phyloP scores from a whole-genome alignment of 2,888 invertebrate genomes.

The Drosophila tripunctata region DNA sequence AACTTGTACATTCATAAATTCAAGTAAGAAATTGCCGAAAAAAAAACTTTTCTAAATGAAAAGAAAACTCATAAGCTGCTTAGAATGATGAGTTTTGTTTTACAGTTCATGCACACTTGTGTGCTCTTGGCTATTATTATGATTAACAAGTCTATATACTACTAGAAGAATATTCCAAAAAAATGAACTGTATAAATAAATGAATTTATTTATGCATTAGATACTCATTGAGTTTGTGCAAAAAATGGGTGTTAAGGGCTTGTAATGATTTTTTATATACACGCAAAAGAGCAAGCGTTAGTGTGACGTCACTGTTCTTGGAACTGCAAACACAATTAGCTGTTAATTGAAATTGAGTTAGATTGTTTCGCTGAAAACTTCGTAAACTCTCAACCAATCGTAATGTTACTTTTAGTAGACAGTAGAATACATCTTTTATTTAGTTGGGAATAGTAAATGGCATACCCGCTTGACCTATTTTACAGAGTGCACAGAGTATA shows the following conservation, averaged over 20 bases:
- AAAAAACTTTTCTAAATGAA: constrained; percentile 4
- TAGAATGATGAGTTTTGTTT: constrained; percentile 25
- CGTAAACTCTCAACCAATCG: no score
- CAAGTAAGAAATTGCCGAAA: neutral
- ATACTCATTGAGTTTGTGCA: neutral
- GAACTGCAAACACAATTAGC: no score
- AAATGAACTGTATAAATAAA: neutral
- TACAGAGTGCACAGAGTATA: neutral
- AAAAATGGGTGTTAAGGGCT: no score
- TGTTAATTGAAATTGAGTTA: no score
- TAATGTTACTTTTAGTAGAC: no score
- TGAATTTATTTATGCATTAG: neutral
- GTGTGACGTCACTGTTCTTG: no score
- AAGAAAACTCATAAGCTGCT: constrained; percentile 8
- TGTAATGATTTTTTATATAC: no score
- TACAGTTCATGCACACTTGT: constrained; percentile 9
- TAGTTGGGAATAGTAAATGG: no score
- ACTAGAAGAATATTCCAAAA: neutral
- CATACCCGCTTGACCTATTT: no score
- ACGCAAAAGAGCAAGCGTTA: no score
- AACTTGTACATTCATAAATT: neutral
- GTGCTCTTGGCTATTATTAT: constrained; percentile 9
- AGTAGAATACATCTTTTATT: no score
- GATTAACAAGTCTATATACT: constrained; percentile 5
- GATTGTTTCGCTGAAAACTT: no score